Evolutionary conservation across 2,797 vertebrate genomes (phyloP), one percentile per base, ranked within the genome.

Genomic region (Huso huso): DNA sequence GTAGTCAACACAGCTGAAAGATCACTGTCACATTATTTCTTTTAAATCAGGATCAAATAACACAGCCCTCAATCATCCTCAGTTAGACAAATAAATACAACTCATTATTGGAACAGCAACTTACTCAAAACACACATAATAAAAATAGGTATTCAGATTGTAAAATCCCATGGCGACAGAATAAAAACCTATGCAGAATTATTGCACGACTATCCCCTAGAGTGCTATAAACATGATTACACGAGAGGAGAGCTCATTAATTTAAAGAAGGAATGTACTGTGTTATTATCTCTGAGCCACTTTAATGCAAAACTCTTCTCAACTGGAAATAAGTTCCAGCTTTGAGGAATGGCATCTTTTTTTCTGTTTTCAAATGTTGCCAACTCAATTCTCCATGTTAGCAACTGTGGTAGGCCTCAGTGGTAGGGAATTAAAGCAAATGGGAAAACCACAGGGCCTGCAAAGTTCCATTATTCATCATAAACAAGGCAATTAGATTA

Each of bases 401-500:
- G 60, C 37, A 62, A 64, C 62, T 59, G 63, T 37, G 55, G 51
- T 48, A 62, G 37, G 49, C 52, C 10, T 64, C 64, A 71, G 65
- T 50, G 74, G 15, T 55, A 65, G 66, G 68, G 74, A 67, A 79
- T 77, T 66, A 72, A 69, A 68, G 49, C 63, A 51, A 52, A 51
- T 67, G 68, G 69, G 76, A 72, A 82, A 83, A 80, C 66, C 51
- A 62, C 69, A 76, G 15, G 6, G 52, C 59, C 63, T 18, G 63
- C 73, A 78, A 71, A 74, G 63, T 62, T 60, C 52, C 70, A 59
- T 65, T 62, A 75, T 76, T 75, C 15, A 75, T 77, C 61, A 74
- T 74, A 79, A 83, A 80, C 77, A 83, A 75, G 63, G 62, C 70
- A 80, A 82, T 82, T 82, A 80, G 70, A 57, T 71, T 49, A 75